Conservation (phyloP, 2,888 invertebrate genomes). For the Cataglyphis rosenhaueri region DNA sequence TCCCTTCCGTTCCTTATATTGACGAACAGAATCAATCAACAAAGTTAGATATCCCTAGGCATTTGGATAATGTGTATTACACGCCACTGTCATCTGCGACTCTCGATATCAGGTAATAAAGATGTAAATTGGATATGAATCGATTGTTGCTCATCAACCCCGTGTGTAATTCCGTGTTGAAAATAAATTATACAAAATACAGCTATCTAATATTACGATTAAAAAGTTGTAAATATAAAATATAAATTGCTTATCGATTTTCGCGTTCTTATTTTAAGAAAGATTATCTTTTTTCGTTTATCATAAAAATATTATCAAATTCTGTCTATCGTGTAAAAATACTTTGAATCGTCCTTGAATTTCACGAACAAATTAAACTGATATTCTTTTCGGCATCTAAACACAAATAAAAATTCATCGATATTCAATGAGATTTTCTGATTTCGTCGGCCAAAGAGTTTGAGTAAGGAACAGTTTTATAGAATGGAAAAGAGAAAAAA, state of each 20-base stretch:
- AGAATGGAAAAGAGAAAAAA: slow-evolving; percentile 8
- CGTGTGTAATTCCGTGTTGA: background rate
- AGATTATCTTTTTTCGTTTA: background rate
- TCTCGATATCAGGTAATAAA: background rate
- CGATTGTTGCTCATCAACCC: background rate
- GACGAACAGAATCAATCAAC: background rate
- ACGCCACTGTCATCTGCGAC: background rate
- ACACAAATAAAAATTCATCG: background rate
- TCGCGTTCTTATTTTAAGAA: background rate
- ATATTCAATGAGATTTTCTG: background rate
- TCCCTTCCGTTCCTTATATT: background rate
- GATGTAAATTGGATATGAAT: background rate
- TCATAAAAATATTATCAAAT: background rate
- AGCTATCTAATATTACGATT: background rate
- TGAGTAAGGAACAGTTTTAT: slow-evolving; percentile 29
- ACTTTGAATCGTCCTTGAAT: background rate
- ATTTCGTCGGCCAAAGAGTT: slow-evolving; percentile 8
- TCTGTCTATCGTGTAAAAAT: background rate
- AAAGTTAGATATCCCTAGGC: background rate
- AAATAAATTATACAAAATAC: background rate
- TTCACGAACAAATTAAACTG: background rate
- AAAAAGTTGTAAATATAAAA: background rate
- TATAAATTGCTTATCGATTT: background rate
- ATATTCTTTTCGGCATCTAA: background rate
- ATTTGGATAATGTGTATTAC: background rate